These are phyloP conservation scores for Melieria crassipennis DNA, from an alignment of 2,888 invertebrate species.

Conservation along the genomic window DNA sequence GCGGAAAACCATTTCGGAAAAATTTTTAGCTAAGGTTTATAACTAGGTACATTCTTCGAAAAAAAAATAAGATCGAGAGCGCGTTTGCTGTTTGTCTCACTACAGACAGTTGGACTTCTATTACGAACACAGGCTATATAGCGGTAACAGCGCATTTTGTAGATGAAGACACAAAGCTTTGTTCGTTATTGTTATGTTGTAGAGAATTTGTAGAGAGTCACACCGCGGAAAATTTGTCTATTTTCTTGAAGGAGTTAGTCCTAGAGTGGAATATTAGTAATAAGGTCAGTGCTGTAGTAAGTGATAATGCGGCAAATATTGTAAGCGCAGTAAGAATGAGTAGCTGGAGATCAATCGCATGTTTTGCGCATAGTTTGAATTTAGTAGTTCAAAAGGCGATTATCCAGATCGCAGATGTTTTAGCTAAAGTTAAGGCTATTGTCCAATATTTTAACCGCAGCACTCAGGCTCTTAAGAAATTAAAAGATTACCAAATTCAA, in stretches of 20 bases:
- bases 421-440: no score
- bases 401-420: no score
- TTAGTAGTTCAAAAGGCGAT: no score
- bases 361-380: constrained; percentile 27
- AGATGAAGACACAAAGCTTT: constrained; percentile 8
- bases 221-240: constrained; percentile 19
- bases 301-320: constrained; percentile 33
- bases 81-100: no score
- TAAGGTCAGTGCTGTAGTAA: constrained; percentile 25
- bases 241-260: constrained; percentile 9
- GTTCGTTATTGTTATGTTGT: constrained; percentile 9
- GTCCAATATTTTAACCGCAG: no score
- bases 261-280: constrained; percentile 35
- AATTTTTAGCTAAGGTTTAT: no score
- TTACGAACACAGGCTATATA: neutral
- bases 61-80: no score
- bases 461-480: neutral
- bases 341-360: constrained; percentile 32
- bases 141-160: constrained; percentile 19
- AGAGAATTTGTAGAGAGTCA: constrained; percentile 9
- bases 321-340: constrained; percentile 19
- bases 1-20: no score
- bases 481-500: neutral
- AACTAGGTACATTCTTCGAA: no score
- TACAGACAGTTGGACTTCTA: no score